These are phyloP conservation scores for Pelecanus crispus DNA, from an alignment of 2,113 vertebrate genomes.

Conservation along the genomic window DNA sequence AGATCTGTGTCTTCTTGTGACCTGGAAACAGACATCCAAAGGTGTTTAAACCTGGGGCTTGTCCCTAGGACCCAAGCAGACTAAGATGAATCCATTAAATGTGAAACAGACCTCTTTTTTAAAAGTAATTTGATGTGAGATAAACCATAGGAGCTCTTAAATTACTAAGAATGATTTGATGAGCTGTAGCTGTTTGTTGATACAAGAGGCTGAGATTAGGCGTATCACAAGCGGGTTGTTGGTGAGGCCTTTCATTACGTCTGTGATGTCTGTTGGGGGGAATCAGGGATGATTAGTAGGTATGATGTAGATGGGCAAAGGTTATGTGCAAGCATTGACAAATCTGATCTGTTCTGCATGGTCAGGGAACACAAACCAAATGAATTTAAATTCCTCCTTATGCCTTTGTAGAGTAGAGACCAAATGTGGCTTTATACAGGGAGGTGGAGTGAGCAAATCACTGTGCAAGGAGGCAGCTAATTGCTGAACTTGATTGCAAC, in stretches of 20 bases:
- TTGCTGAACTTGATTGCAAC: conserved; percentile 83
- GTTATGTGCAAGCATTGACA: background rate
- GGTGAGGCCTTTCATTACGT: background rate
- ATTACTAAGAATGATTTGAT: background rate
- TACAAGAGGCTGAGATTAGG: background rate
- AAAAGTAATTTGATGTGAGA: background rate
- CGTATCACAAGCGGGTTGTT: background rate
- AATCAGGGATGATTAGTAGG: background rate
- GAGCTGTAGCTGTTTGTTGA: background rate
- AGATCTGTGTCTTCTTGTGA: background rate
- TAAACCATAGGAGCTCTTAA: background rate
- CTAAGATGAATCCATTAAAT: background rate
- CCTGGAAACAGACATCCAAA: background rate
- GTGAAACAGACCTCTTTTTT: background rate
- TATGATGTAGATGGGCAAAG: background rate
- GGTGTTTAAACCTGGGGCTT: background rate
- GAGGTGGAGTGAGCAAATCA: conserved; percentile 67
- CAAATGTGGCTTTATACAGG: conserved; percentile 34
- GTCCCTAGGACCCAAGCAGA: background rate
- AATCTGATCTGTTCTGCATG: conserved; percentile 48
- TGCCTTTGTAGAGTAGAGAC: conserved; percentile 20
- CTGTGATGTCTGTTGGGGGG: background rate
- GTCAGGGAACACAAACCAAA: conserved; percentile 14
- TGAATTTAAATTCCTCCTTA: conserved; percentile 38
- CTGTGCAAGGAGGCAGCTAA: conserved; percentile 75